Conservation (phyloP, 2,888 invertebrate genomes). For the Andrena bucephala region DNA sequence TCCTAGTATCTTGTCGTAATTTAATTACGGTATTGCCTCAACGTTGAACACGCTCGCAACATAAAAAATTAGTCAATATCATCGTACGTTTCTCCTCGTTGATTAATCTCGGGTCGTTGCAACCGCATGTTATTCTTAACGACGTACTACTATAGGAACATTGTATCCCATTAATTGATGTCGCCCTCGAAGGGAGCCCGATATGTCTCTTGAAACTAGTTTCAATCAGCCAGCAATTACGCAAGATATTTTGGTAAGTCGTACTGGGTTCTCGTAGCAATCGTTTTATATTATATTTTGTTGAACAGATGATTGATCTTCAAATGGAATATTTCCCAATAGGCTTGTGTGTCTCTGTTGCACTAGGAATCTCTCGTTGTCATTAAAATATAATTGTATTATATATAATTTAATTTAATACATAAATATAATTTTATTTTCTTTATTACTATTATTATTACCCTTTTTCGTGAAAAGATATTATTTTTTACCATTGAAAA, state of each 20-base stretch:
- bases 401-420: too few species aligned
- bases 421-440: too few species aligned
- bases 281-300: not conserved
- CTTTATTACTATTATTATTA: too few species aligned
- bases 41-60: not conserved
- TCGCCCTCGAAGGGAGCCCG: not conserved
- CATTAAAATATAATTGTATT: too few species aligned
- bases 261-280: not conserved
- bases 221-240: not conserved
- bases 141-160: not conserved
- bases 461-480: too few species aligned
- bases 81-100: not conserved
- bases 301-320: too few species aligned
- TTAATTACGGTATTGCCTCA: constrained; percentile 37
- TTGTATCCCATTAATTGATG: constrained; percentile 33
- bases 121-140: not conserved
- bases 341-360: too few species aligned
- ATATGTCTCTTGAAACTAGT: constrained; percentile 19
- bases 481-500: too few species aligned
- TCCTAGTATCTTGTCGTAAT: not conserved
- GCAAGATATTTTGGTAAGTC: not conserved
- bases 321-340: too few species aligned
- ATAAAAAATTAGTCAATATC: constrained; percentile 11
- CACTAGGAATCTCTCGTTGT: too few species aligned
- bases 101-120: constrained; percentile 3